Conservation (phyloP, 2,888 invertebrate genomes). For the Escarpia spicata region DNA sequence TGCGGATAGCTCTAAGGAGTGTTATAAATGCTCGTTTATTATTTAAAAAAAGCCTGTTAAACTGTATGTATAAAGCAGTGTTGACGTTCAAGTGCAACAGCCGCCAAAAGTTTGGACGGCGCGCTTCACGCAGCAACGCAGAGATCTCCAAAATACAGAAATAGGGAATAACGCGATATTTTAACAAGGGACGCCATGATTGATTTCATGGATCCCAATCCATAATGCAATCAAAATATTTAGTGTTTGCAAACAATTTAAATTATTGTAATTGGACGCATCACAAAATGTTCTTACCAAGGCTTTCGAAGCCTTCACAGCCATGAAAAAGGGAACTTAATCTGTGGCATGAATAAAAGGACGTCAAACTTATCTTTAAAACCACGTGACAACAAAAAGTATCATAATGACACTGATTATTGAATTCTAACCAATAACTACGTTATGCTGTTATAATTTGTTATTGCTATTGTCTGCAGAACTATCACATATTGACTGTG, state of each 20-base stretch:
- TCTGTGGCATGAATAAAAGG: neutral
- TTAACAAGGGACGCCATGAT: constrained; percentile 6
- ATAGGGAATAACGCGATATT: constrained; percentile 5
- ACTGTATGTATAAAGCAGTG: neutral
- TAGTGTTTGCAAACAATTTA: neutral
- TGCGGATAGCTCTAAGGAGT: neutral
- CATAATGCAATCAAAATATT: neutral
- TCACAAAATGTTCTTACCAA: neutral
- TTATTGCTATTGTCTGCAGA: neutral
- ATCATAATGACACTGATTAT: neutral
- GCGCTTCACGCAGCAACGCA: constrained; percentile 10
- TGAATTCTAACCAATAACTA: neutral
- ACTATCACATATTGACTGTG: neutral
- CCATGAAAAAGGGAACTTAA: neutral
- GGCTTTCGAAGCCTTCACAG: neutral
- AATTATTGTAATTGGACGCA: neutral
- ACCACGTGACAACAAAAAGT: neutral
- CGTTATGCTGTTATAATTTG: neutral
- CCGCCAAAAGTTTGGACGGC: neutral
- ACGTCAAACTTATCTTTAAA: neutral
- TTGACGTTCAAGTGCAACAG: neutral
- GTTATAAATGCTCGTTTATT: neutral
- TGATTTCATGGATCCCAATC: neutral
- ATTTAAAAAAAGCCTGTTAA: neutral
- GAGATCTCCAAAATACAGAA: neutral